phyloP scores from a whole-genome alignment of 2,113 vertebrate genomes.

The Coturnix japonica region DNA sequence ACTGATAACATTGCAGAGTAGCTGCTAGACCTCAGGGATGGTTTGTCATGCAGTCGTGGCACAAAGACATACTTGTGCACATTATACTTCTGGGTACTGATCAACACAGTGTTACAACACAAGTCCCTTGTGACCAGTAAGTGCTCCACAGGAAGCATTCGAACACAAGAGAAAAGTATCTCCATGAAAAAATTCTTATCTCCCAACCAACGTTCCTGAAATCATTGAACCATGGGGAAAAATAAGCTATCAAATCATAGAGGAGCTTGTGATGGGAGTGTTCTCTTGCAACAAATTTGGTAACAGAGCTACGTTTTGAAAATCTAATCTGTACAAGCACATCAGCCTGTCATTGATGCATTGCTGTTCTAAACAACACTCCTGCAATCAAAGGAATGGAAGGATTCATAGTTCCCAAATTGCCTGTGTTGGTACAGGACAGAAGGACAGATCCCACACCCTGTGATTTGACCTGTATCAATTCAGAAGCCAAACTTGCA shows the following conservation, averaged over 20 bases:
- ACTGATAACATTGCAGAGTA: neutral
- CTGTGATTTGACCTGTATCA: neutral
- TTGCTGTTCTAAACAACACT: neutral
- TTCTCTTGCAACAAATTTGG: neutral
- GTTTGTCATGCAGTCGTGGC: neutral
- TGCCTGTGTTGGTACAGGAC: neutral
- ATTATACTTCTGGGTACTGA: neutral
- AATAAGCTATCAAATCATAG: neutral
- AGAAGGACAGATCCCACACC: neutral
- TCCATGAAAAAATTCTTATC: neutral
- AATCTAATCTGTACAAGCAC: neutral
- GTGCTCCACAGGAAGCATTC: neutral
- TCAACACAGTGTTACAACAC: neutral
- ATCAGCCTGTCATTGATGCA: neutral
- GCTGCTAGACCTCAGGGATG: neutral
- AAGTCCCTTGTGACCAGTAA: accelerated
- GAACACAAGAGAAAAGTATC: neutral
- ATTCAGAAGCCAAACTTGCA: neutral
- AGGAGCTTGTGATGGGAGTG: neutral
- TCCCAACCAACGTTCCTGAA: neutral
- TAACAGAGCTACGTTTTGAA: neutral
- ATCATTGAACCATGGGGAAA: neutral
- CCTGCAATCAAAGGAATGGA: neutral
- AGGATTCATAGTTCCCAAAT: neutral
- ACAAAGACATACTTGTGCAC: neutral